Base-by-base conservation (phyloP, 2,888 invertebrate genomes). In the Clusia tigrina region DNA sequence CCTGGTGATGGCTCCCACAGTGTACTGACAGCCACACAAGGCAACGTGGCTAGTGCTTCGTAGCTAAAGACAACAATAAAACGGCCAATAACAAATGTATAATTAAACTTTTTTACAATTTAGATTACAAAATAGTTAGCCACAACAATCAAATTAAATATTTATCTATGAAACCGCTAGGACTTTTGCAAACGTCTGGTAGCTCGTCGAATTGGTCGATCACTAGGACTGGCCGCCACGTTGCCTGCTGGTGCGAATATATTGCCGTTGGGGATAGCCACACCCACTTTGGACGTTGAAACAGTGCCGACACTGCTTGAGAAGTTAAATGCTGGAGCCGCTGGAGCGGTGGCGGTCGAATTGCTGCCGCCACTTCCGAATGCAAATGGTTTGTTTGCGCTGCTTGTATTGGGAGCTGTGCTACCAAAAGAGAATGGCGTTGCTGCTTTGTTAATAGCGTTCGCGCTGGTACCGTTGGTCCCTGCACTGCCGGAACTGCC, bases 121-220 rank as follows among this genome's bases (percentile, higher is more conserved):
- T n/a, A n/a, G n/a, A n/a, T n/a, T n/a, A n/a, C n/a, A n/a, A n/a
- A n/a, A n/a, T n/a, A n/a, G n/a, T n/a, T n/a, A n/a, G n/a, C n/a
- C n/a, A n/a, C n/a, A n/a, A n/a, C n/a, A n/a, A n/a, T n/a, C n/a
- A n/a, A n/a, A n/a, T n/a, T n/a, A n/a, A n/a, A n/a, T n/a, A n/a
- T n/a, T n/a, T 42, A 42, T 42, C 42, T 15, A n/a, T 42, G 42
- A 15, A 42, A 42, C 42, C n/a, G 48, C 22, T 48, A 48, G 18
- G 48, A 78, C 60, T 79, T 80, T 48, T 78, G 78, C 23, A 79
- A 67, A 6, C 81, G 79, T 18, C 81, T 67, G 2, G 81, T 79
- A 9, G 81, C 81, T 2, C 75, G 74, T 26, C 80, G 70, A 0
- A 79, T 76, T 12, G 68, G 78, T 2, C 81, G 76, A 42, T 65